Evolutionary conservation across 1,140 invertebrate species (phyloP), one percentile per base, ranked within the genome.

Genomic region (Lordiphosa clarofinis): DNA sequence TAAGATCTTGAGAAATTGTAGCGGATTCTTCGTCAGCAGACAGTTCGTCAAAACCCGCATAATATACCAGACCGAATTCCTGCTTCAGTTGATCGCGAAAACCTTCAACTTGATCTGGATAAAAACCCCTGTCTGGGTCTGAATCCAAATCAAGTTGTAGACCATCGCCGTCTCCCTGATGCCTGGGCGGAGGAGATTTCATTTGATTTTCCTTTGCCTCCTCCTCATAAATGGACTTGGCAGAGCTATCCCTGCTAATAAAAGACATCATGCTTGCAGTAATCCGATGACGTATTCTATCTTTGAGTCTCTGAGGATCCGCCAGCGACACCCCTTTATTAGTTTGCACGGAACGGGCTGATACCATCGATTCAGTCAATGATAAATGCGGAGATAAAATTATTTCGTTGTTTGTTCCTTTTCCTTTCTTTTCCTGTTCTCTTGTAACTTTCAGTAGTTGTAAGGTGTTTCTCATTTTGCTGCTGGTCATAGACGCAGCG

Each of bases 241-340:
- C 19, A 10, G 4, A 13, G 12, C 4, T 24, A 24, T 40, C 19
- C 5, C 3, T 8, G 11, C 24, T 46, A 7, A 31, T 33, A 46
- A 44, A 44, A 5, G 42, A 44, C n/a, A 24, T 4, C 42, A 44
- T 44, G 24, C 42, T 44, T 7, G 8, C 28, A 6, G 42, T 44
- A 31, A 44, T 40, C 9, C 12, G 15, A 4, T 40, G 1, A 2
- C 0, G 2, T 44, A 44, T 3, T 11, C 21, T 28, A 0, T 44
- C n/a, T 5, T 12, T 44, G 2, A 31, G 7, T 31, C 1, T 8
- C 1, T 4, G 6, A 5, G 15, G 37, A 1, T 11, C 12, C 11
- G 6, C 12, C 37, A 12, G 6, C 1, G 13, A 9, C 4, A 4
- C 28, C 1, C 6, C 6, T 31, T 8, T 31, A 7, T 8, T 8